Base-by-base conservation (phyloP, 2,797 vertebrate genomes). In the Alca torda region DNA sequence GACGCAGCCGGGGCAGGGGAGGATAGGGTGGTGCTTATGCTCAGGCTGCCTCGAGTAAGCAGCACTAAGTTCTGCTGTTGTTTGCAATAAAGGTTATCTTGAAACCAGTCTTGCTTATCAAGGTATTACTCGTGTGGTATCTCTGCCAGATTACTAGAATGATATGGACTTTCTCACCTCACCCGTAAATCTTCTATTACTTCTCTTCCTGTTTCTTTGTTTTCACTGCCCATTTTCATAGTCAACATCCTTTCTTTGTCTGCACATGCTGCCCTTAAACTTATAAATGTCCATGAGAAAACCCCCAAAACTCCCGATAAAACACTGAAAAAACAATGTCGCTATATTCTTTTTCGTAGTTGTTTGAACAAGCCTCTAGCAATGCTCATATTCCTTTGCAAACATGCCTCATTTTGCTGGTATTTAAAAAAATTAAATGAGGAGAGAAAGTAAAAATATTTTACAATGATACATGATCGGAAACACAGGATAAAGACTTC, bases 151-250 rank as follows among this genome's bases (percentile, higher is more conserved):
- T 94, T 76, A 69, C 43, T 84, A 76, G 33, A 81, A 84, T 76
- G 86, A 93, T 76, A 94, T 0, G 3, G 65, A 86, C 77, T 91
- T 94, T 95, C 67, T 95, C 83, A 84, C 35, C 77, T 96, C 54
- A 77, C 64, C 23, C 3, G 0, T 84, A 88, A 54, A 84, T 64
- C 48, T 72, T 57, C 60, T 80, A 57, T 78, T 74, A 61, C 26
- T 87, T 81, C 26, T 91, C 86, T 67, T 84, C 59, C 86, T 59
- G 46, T 84, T 95, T 82, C 53, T 84, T 54, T 93, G 75, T 81
- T 95, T 65, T 89, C 68, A 78, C 35, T 77, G 73, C 19, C 10
- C 16, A n/a, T 78, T 95, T 93, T 80, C 76, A 85, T 48, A 50
- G 53, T 56, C 28, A 72, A 92, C 87, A 85, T 46, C 57, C 9